A percentile compares a stretch with the other conserved stretches of the same genome.
phyloP scores from a whole-genome alignment of 2,797 vertebrate genomes.

The Gymnoscopelus braueri region DNA sequence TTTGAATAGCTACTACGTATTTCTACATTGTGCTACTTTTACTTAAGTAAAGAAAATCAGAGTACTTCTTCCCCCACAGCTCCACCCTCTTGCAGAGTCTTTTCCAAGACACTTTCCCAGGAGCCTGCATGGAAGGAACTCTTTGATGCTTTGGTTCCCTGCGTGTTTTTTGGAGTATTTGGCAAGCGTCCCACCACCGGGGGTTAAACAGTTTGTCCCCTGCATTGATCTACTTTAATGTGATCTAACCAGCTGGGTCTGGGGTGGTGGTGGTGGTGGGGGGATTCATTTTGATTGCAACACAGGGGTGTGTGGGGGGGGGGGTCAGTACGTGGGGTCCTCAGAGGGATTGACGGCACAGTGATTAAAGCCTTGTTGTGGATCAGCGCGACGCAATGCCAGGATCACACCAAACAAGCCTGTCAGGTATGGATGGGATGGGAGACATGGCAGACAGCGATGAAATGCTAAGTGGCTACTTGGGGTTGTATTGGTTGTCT shows the following conservation, averaged over 20 bases:
- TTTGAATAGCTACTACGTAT: no score
- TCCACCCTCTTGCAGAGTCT: no score
- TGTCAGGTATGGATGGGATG: slow-evolving; percentile 32
- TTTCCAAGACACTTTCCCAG: no score
- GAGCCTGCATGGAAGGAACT: no score
- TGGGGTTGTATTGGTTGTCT: no score
- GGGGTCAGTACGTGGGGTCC: slow-evolving; percentile 29
- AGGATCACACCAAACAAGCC: slow-evolving; percentile 30
- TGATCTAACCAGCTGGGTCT: slow-evolving; percentile 38
- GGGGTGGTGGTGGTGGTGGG: neutral
- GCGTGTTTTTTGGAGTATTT: slow-evolving; percentile 48
- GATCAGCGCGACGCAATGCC: slow-evolving; percentile 27
- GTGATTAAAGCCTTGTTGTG: slow-evolving; percentile 55
- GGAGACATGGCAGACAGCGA: slow-evolving; percentile 45
- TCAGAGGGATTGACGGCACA: slow-evolving; percentile 37
- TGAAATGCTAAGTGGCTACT: no score
- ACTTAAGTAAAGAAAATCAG: no score
- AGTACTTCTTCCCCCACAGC: no score
- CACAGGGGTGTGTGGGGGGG: slow-evolving; percentile 32
- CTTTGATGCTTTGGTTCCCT: no score
- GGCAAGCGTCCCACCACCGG: slow-evolving; percentile 18
- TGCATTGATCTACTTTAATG: slow-evolving; percentile 60
- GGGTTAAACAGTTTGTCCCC: slow-evolving; percentile 21
- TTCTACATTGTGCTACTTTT: no score
- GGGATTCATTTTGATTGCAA: slow-evolving; percentile 62